Conservation (phyloP, 2,888 invertebrate genomes). For the Hermaeophaga mercurialis region DNA sequence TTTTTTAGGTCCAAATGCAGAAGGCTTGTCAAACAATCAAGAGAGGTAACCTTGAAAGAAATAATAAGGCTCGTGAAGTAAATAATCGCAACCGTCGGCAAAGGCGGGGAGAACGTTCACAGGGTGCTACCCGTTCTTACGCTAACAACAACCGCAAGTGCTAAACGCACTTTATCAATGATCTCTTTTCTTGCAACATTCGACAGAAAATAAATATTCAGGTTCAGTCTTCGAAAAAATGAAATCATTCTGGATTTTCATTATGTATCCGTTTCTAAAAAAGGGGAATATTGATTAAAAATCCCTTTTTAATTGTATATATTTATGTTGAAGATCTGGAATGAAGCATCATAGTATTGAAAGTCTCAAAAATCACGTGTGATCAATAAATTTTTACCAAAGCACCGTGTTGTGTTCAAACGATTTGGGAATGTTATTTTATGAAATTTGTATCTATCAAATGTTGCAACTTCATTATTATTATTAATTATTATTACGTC, state of each 20-base stretch:
- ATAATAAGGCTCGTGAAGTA: slow-evolving; percentile 62
- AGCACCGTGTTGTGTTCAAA: slow-evolving; percentile 58
- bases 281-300: slow-evolving; percentile 54
- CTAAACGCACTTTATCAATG: slow-evolving; percentile 46
- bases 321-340: slow-evolving; percentile 36
- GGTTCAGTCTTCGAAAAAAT: not conserved
- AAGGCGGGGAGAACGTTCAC: slow-evolving; percentile 58
- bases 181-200: slow-evolving; percentile 48
- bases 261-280: slow-evolving; percentile 25
- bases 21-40: slow-evolving; percentile 54
- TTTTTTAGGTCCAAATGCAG: slow-evolving; percentile 56
- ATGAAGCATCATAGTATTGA: slow-evolving; percentile 33
- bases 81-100: slow-evolving; percentile 57
- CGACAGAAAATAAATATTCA: not conserved
- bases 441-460: slow-evolving; percentile 32
- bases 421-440: slow-evolving; percentile 35
- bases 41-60: slow-evolving; percentile 57
- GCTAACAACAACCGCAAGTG: slow-evolving; percentile 63
- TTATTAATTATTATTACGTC: slow-evolving; percentile 35
- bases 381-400: slow-evolving; percentile 49
- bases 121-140: slow-evolving; percentile 57
- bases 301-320: slow-evolving; percentile 43
- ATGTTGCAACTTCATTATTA: slow-evolving; percentile 36
- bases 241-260: slow-evolving; percentile 35
- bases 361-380: slow-evolving; percentile 39